A percentile compares a stretch with the other conserved stretches of the same genome.
Conservation (phyloP, 2,888 invertebrate genomes). For the Drosophila lutescens region DNA sequence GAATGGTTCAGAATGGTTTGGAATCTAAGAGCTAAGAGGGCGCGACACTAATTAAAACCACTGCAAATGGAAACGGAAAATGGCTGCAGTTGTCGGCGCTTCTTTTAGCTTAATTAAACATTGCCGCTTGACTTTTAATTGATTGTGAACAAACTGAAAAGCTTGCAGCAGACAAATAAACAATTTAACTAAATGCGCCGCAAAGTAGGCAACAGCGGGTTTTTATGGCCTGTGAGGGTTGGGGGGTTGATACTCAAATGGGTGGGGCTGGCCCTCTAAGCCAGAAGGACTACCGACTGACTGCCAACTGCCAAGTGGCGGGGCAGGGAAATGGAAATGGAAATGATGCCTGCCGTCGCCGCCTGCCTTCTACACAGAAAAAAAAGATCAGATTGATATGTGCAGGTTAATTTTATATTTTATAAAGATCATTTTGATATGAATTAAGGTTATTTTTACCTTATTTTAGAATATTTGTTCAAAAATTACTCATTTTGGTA, state of each 20-base stretch:
- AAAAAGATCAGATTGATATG: too few species aligned
- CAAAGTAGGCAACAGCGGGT: constrained; percentile 71
- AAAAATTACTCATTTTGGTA: too few species aligned
- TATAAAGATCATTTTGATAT: too few species aligned
- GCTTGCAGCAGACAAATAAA: constrained; percentile 64
- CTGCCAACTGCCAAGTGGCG: constrained; percentile 49
- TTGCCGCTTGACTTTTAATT: constrained; percentile 77
- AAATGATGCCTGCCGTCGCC: constrained; percentile 71
- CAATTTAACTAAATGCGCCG: constrained; percentile 79
- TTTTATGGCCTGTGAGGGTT: constrained; percentile 33
- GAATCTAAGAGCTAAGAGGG: constrained; percentile 1
- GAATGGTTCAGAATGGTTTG: too few species aligned
- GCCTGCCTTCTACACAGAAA: constrained; percentile 3
- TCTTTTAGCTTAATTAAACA: constrained; percentile 80
- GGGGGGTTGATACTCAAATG: not conserved
- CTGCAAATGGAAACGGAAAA: constrained; percentile 33
- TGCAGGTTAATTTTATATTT: too few species aligned
- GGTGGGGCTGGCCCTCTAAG: constrained; percentile 17
- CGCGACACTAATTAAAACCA: constrained; percentile 63
- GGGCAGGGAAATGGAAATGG: constrained; percentile 50
- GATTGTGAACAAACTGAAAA: constrained; percentile 77
- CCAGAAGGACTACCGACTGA: constrained; percentile 17
- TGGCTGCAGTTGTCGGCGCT: constrained; percentile 49
- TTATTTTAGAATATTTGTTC: too few species aligned
- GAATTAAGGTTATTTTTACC: too few species aligned